Conservation (phyloP, 1,140 invertebrate species). For the Hyposmocoma kahamanoa region DNA sequence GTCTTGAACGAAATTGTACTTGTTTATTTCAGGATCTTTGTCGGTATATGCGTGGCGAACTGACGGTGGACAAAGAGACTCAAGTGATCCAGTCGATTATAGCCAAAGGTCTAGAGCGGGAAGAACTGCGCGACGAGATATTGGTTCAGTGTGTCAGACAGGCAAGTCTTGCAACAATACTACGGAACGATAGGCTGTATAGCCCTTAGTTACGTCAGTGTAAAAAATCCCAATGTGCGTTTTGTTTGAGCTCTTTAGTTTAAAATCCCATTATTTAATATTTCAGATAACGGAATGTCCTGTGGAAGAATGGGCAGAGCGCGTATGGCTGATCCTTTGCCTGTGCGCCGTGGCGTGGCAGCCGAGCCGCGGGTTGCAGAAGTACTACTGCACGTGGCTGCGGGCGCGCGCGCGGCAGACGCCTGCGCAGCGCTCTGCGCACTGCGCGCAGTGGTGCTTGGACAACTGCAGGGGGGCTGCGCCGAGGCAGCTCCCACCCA, state of each 20-base stretch:
- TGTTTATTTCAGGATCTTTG: slow-evolving; percentile 82
- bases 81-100: slow-evolving; percentile 89
- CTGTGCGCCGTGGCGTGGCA: slow-evolving; percentile 93
- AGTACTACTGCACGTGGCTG: slow-evolving; percentile 71
- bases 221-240: too few relatives aligned
- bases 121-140: slow-evolving; percentile 92
- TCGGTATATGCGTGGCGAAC: slow-evolving; percentile 89
- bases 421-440: slow-evolving; percentile 50
- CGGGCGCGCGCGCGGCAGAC: slow-evolving; percentile 35
- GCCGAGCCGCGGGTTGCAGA: slow-evolving; percentile 90
- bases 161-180: too few relatives aligned
- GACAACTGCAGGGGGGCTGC: slow-evolving; percentile 93
- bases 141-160: slow-evolving; percentile 91
- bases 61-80: slow-evolving; percentile 88
- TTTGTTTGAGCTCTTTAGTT: too few relatives aligned
- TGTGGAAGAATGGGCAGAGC: slow-evolving; percentile 84
- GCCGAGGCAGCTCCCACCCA: slow-evolving; percentile 89
- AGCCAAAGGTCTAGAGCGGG: slow-evolving; percentile 88
- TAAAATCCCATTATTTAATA: too few relatives aligned
- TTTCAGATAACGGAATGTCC: slow-evolving; percentile 87
- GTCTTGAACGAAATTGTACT: slow-evolving; percentile 16
- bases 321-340: slow-evolving; percentile 92
- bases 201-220: too few relatives aligned
- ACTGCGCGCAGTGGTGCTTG: slow-evolving; percentile 95
- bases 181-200: too few relatives aligned